A percentile compares a stretch with the other conserved stretches of the same genome.
Evolutionary conservation across 2,888 invertebrate species (phyloP).

Genomic region (Beris chalybata): DNA sequence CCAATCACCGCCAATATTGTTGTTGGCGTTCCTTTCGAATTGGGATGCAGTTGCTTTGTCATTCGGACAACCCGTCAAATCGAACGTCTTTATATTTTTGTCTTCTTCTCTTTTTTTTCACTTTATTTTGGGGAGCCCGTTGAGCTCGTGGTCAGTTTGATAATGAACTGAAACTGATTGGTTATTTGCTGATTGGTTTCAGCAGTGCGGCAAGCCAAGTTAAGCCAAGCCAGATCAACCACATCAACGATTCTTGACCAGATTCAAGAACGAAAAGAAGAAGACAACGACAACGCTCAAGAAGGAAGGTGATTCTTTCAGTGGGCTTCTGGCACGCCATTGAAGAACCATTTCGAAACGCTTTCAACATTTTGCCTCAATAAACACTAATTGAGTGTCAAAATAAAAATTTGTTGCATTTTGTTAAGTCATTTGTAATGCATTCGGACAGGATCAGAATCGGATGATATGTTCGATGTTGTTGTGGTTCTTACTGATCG

Average conservation of each 20-base stretch:
- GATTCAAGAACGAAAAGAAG: too few relatives aligned
- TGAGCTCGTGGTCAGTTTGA: constrained; percentile 14
- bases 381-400: constrained; percentile 32
- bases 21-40: too few relatives aligned
- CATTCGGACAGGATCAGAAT: constrained; percentile 1
- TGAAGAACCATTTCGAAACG: constrained; percentile 18
- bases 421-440: constrained; percentile 17
- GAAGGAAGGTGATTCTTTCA: not conserved
- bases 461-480: too few relatives aligned
- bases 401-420: constrained; percentile 31
- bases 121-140: not conserved
- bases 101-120: constrained; percentile 1
- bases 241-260: too few relatives aligned
- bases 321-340: constrained; percentile 9
- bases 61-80: constrained; percentile 24
- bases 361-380: constrained; percentile 27
- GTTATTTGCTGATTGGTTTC: constrained; percentile 23
- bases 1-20: too few relatives aligned
- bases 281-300: too few relatives aligned
- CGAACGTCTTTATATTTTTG: constrained; percentile 24
- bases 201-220: not conserved
- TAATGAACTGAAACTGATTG: constrained; percentile 27
- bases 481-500: too few relatives aligned
- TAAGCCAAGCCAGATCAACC: too few relatives aligned
- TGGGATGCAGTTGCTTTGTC: constrained; percentile 19